Conservation (phyloP, 2,113 vertebrate genomes). For the Phrynosoma platyrhinos region DNA sequence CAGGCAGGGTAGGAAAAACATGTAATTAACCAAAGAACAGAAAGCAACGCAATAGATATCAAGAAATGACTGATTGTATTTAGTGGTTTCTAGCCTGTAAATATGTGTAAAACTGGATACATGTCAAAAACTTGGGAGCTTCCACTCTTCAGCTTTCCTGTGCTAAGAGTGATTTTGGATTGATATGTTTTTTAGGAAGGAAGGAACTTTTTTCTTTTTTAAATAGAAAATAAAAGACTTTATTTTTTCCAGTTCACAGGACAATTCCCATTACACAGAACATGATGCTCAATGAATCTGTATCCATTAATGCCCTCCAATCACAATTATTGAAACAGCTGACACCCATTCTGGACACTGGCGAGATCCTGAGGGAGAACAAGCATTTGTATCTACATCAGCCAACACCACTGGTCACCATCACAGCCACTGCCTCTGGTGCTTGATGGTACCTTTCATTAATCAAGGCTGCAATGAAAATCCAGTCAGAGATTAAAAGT, state of each 20-base stretch:
- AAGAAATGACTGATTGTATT: neutral
- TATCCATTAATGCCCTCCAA: constrained; percentile 56
- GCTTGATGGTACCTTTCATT: neutral
- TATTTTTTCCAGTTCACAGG: constrained; percentile 80
- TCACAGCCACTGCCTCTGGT: neutral
- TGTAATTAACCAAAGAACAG: neutral
- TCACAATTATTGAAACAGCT: constrained; percentile 23
- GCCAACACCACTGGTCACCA: constrained; percentile 16
- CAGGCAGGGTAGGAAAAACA: neutral
- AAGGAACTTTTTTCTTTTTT: constrained; percentile 48
- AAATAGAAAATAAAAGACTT: constrained; percentile 84
- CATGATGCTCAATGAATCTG: constrained; percentile 55
- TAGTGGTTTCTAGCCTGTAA: neutral
- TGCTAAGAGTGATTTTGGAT: neutral
- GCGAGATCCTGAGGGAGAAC: constrained; percentile 27
- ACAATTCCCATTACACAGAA: constrained; percentile 77
- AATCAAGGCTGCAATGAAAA: neutral
- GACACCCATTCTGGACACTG: constrained; percentile 22
- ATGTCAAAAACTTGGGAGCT: neutral
- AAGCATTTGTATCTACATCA: neutral
- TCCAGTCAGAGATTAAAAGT: neutral
- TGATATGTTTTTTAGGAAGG: constrained; percentile 49
- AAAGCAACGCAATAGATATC: neutral
- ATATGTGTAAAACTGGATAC: neutral
- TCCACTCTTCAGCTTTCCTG: too few relatives aligned